Conservation (phyloP, 2,113 vertebrate species). For the Pantherophis guttatus region DNA sequence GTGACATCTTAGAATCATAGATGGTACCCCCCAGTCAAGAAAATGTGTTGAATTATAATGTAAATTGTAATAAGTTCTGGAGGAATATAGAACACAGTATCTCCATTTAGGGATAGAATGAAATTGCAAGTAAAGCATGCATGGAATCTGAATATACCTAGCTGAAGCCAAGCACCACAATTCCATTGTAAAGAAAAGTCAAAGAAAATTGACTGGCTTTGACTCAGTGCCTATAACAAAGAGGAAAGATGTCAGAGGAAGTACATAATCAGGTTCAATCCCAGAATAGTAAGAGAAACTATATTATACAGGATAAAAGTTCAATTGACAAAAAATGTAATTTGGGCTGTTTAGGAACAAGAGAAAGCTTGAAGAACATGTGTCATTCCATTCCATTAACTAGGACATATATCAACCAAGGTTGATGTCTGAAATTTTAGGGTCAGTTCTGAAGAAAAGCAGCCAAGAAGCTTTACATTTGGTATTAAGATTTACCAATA, state of each 20-base stretch:
- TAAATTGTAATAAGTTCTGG: not conserved
- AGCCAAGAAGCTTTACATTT: not conserved
- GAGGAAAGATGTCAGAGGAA: not conserved
- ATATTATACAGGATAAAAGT: not conserved
- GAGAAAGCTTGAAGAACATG: not conserved
- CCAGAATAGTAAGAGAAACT: not conserved
- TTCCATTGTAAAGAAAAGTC: not conserved
- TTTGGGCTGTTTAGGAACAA: not conserved
- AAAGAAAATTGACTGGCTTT: not conserved
- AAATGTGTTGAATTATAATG: not conserved
- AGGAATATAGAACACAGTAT: not conserved
- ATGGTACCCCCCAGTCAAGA: not conserved
- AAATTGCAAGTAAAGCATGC: not conserved
- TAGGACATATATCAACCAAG: not conserved
- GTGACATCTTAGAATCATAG: not conserved
- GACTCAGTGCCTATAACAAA: not conserved
- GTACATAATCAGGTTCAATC: not conserved
- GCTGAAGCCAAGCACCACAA: not conserved
- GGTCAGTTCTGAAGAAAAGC: not conserved
- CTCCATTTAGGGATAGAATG: not conserved
- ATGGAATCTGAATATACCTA: not conserved
- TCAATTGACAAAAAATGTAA: not conserved
- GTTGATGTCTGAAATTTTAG: not conserved
- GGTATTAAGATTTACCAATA: not conserved
- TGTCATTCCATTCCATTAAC: not conserved